Conservation (phyloP, 2,797 vertebrate genomes). For the Pagetopsis macropterus region DNA sequence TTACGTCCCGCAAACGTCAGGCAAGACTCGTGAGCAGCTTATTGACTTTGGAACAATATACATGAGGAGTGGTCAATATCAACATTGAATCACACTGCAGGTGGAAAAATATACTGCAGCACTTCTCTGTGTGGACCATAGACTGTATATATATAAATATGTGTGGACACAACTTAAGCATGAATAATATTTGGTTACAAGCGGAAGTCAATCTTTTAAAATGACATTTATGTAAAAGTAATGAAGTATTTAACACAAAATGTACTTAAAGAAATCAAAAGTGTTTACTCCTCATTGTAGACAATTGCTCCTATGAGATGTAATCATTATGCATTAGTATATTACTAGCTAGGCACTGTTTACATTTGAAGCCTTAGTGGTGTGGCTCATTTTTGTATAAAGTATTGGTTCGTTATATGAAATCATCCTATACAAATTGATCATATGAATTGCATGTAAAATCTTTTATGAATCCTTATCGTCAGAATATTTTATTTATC, state of each 20-base stretch:
- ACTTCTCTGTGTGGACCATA: background rate
- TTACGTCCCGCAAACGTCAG: background rate
- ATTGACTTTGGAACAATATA: constrained; percentile 42
- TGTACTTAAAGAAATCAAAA: background rate
- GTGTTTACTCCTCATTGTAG: background rate
- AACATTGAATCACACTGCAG: constrained; percentile 20
- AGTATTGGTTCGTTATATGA: too few species aligned
- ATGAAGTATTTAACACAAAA: background rate
- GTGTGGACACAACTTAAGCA: background rate
- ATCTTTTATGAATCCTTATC: too few species aligned
- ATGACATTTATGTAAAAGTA: background rate
- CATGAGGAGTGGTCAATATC: constrained; percentile 27
- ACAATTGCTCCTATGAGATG: background rate
- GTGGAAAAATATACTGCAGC: background rate
- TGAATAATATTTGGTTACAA: background rate
- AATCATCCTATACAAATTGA: too few species aligned
- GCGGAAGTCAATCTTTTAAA: background rate
- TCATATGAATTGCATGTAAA: too few species aligned
- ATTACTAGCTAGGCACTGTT: too few species aligned
- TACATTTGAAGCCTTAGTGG: too few species aligned
- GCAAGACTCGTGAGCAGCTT: constrained; percentile 2
- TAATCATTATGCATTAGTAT: background rate
- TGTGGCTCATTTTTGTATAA: too few species aligned
- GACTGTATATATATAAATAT: too few species aligned
- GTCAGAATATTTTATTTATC: too few species aligned